Conservation (phyloP, 2,888 invertebrate genomes). For the Lasius fuliginosus region DNA sequence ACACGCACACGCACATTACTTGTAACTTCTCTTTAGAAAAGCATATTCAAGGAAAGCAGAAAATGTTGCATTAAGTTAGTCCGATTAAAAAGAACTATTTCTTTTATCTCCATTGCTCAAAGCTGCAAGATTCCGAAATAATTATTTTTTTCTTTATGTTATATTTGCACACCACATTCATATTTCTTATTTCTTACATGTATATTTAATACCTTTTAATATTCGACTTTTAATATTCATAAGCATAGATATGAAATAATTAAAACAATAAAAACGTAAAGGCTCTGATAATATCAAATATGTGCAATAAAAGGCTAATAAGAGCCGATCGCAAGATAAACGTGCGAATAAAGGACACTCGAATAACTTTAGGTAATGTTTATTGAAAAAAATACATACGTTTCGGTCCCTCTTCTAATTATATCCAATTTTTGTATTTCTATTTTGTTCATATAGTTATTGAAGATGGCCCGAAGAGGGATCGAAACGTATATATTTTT, state of each 20-base stretch:
- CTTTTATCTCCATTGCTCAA: background rate
- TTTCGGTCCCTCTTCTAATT: too few relatives aligned
- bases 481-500: too few relatives aligned
- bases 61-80: background rate
- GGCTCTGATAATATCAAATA: too few relatives aligned
- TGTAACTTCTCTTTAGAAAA: background rate
- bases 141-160: background rate
- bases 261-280: background rate
- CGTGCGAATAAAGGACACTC: too few relatives aligned
- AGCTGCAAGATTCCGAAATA: background rate
- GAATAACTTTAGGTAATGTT: too few relatives aligned
- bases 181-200: background rate
- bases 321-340: too few relatives aligned
- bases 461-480: too few relatives aligned
- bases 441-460: too few relatives aligned
- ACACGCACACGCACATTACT: background rate
- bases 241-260: background rate
- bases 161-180: background rate
- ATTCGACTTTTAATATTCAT: too few relatives aligned
- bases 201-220: background rate
- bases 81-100: background rate
- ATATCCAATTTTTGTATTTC: too few relatives aligned
- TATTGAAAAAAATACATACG: too few relatives aligned
- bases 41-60: background rate
- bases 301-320: too few relatives aligned